These are phyloP conservation scores for Geodia barretti DNA, from an alignment of 37 sponge, comb jelly and placozoan species.

Conservation along the genomic window DNA sequence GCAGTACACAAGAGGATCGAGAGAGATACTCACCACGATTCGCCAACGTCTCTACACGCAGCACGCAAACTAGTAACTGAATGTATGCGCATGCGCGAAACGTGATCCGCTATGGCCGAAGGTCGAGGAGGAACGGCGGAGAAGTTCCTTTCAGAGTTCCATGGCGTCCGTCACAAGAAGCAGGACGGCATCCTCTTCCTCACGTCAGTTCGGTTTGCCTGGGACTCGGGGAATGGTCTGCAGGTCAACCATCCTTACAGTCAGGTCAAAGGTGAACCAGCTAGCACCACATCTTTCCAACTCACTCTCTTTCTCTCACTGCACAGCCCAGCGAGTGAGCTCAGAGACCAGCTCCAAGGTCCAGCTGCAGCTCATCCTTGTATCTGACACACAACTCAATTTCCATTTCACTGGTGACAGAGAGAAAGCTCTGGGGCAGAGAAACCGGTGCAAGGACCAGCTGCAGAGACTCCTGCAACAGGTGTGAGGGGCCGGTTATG, in stretches of 20 bases:
- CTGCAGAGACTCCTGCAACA: conserved; percentile 53
- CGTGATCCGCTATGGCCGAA: conserved; percentile 7
- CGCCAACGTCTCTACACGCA: too few relatives aligned
- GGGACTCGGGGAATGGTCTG: conserved; percentile 53
- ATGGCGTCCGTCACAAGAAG: conserved; percentile 70
- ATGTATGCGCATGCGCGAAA: conserved; percentile 15
- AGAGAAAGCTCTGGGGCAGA: conserved; percentile 28
- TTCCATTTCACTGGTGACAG: conserved; percentile 77
- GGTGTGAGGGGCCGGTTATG: conserved; percentile 33
- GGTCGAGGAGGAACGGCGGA: too few relatives aligned
- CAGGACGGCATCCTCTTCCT: conserved; percentile 78
- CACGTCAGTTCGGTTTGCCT: conserved; percentile 66
- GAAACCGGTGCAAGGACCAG: conserved; percentile 39
- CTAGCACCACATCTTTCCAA: not conserved
- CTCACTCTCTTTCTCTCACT: not conserved
- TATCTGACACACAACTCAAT: conserved; percentile 36
- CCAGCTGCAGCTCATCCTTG: conserved; percentile 83
- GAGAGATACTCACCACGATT: too few relatives aligned
- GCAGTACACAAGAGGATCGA: too few relatives aligned
- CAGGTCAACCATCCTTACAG: conserved; percentile 49
- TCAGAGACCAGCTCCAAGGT: conserved; percentile 79
- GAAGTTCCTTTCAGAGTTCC: conserved; percentile 53
- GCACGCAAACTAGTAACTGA: too few relatives aligned
- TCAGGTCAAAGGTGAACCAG: conserved; percentile 61
- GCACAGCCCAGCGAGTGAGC: conserved; percentile 78